Evolutionary conservation across 2,888 invertebrate species (phyloP), one percentile per base, ranked within the genome.

Genomic region (Latheticus oryzae): DNA sequence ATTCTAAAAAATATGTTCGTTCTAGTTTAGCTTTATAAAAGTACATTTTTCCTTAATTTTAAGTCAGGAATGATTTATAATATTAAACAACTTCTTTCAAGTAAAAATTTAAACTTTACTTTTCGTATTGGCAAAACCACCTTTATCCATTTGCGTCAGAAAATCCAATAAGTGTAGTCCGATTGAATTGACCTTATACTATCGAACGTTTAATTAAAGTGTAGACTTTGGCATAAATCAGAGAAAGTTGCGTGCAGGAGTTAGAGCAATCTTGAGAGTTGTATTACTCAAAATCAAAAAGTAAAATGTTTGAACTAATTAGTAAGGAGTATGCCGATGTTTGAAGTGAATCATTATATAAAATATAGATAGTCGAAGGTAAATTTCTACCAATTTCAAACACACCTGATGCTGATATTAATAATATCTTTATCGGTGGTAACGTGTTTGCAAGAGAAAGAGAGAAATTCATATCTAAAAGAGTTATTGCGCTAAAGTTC

Each of bases 91-190:
- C n/a, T n/a, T n/a, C n/a, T n/a, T n/a, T n/a, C n/a, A n/a, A n/a
- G n/a, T n/a, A n/a, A n/a, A n/a, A n/a, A n/a, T n/a, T n/a, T n/a
- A n/a, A n/a, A n/a, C n/a, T n/a, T n/a, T n/a, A n/a, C n/a, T n/a
- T n/a, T n/a, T n/a, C n/a, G n/a, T n/a, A n/a, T n/a, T n/a, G n/a
- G n/a, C n/a, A n/a, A n/a, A n/a, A n/a, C n/a, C n/a, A n/a, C n/a
- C n/a, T n/a, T n/a, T n/a, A 32, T 45, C 45, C 45, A 21, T 45
- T 45, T 45, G 48, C 48, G 37, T 35, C 35, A 28, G 51, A 51
- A 51, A 51, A 51, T 40, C 38, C 51, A 51, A 51, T 51, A 51
- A 51, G 51, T 51, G 40, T 51, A 51, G 38, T 51, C 51, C 51
- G 40, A 51, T 51, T 51, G 28, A 38, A 40, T 51, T 51, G 38